These are phyloP conservation scores for Meloidogyne floridensis DNA, from an alignment of 1,140 invertebrate species.

Conservation along the genomic window DNA sequence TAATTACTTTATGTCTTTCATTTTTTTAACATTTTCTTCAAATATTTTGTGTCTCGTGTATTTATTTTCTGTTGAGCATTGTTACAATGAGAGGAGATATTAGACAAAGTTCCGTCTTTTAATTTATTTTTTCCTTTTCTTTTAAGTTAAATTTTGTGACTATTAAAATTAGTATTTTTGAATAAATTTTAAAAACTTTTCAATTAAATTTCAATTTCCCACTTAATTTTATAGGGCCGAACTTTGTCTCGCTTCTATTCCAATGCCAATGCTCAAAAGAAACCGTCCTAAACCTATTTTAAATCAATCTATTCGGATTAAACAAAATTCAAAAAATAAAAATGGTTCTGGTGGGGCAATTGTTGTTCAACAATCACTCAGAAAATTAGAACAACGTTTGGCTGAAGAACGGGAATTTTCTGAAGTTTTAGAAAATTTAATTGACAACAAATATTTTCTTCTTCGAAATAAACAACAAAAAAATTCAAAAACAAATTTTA, in stretches of 20 bases:
- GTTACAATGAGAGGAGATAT: no score
- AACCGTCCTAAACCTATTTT: not conserved
- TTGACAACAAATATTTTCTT: slow-evolving; percentile 11
- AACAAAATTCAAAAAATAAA: not conserved
- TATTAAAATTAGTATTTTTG: no score
- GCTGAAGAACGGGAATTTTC: slow-evolving; percentile 21
- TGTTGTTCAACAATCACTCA: slow-evolving; percentile 19
- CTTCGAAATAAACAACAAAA: not conserved
- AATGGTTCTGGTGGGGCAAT: not conserved
- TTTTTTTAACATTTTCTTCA: not conserved
- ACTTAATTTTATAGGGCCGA: not conserved
- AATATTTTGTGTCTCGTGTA: not conserved
- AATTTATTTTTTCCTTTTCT: slow-evolving; percentile 9
- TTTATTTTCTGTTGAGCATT: not conserved
- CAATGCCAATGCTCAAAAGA: slow-evolving; percentile 13
- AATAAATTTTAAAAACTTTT: no score
- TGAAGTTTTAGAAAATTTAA: slow-evolving; percentile 9
- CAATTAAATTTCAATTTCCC: slow-evolving; percentile 5
- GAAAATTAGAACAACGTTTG: slow-evolving; percentile 17
- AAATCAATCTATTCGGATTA: not conserved
- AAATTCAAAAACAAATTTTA: not conserved
- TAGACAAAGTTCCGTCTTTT: not conserved
- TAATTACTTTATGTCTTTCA: no score
- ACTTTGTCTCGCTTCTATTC: slow-evolving; percentile 23
- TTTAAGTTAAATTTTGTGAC: not conserved